A percentile compares a stretch with the other conserved stretches of the same genome.
Conservation (phyloP, 1,140 invertebrate genomes). For the Araneus ventricosus region DNA sequence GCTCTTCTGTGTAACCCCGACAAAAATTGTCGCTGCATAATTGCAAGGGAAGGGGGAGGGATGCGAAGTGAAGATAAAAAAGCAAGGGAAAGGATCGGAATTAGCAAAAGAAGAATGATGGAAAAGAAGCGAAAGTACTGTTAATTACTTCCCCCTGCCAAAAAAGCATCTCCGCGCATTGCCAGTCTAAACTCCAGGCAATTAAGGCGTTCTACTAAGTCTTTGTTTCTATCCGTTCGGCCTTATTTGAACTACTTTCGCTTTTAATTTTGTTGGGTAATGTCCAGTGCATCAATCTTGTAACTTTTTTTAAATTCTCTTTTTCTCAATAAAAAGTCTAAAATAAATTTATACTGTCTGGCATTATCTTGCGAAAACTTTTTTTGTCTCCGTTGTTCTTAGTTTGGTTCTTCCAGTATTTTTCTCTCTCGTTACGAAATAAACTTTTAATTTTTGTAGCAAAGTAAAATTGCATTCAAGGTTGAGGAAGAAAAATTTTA, state of each 20-base stretch:
- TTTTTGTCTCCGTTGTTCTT: background rate
- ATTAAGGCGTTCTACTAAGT: constrained; percentile 52
- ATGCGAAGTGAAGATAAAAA: constrained; percentile 36
- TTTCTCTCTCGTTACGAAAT: constrained; percentile 33
- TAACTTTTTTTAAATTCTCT: constrained; percentile 21
- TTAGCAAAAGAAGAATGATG: constrained; percentile 74
- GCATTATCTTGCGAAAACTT: constrained; percentile 9
- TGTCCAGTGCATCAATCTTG: constrained; percentile 71
- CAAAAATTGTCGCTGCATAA: constrained; percentile 75
- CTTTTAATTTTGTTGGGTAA: constrained; percentile 66
- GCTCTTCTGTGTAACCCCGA: background rate
- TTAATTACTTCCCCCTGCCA: constrained; percentile 69
- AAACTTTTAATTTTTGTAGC: constrained; percentile 46
- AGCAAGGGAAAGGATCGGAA: constrained; percentile 34
- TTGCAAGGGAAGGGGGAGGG: constrained; percentile 50
- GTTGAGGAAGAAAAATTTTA: constrained; percentile 18
- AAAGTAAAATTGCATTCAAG: constrained; percentile 44
- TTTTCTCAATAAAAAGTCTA: background rate
- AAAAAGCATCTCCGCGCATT: constrained; percentile 53
- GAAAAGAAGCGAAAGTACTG: constrained; percentile 64
- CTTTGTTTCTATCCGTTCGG: background rate
- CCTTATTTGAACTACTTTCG: constrained; percentile 51
- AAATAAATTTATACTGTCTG: constrained; percentile 60
- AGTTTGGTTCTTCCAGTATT: background rate
- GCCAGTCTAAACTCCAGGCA: constrained; percentile 53